A percentile compares a stretch with the other conserved stretches of the same genome.
These are phyloP conservation scores for Melikaiella ostensackeni DNA, from an alignment of 2,888 invertebrate genomes.

Conservation along the genomic window DNA sequence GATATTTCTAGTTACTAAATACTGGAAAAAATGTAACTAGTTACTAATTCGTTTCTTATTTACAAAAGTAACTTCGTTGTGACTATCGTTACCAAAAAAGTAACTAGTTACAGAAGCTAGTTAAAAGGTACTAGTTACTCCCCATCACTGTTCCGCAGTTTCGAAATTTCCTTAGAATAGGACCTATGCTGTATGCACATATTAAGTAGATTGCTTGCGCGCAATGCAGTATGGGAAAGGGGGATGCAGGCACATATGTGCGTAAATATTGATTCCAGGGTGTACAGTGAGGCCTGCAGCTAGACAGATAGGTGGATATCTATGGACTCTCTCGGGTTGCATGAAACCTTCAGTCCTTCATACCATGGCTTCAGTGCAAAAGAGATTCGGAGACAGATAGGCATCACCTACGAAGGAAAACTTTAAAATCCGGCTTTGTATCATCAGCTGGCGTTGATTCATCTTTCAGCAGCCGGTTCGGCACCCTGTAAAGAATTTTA, in stretches of 20 bases:
- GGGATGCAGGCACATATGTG: constrained; percentile 5
- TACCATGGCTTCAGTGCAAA: constrained; percentile 10
- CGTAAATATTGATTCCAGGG: constrained; percentile 54
- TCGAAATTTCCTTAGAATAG: too few species aligned
- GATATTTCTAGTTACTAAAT: too few species aligned
- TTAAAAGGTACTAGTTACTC: too few species aligned
- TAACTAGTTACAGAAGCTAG: too few species aligned
- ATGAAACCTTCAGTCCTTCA: constrained; percentile 11
- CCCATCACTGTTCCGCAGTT: too few species aligned
- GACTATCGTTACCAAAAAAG: too few species aligned
- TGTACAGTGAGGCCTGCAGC: constrained; percentile 51
- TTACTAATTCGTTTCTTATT: too few species aligned
- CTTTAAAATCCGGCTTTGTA: constrained; percentile 36
- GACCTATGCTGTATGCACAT: not conserved
- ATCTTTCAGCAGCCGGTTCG: constrained; percentile 36
- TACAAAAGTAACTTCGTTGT: too few species aligned
- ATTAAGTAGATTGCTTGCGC: not conserved
- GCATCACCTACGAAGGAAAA: not conserved
- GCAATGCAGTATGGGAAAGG: not conserved
- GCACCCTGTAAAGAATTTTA: constrained; percentile 34
- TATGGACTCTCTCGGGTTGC: constrained; percentile 46
- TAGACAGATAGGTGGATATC: constrained; percentile 56
- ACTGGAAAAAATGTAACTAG: too few species aligned
- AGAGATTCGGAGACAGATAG: constrained; percentile 37
- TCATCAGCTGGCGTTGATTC: constrained; percentile 39